Base-by-base conservation (phyloP, 2,113 vertebrate species). In the Otocyon megalotis region DNA sequence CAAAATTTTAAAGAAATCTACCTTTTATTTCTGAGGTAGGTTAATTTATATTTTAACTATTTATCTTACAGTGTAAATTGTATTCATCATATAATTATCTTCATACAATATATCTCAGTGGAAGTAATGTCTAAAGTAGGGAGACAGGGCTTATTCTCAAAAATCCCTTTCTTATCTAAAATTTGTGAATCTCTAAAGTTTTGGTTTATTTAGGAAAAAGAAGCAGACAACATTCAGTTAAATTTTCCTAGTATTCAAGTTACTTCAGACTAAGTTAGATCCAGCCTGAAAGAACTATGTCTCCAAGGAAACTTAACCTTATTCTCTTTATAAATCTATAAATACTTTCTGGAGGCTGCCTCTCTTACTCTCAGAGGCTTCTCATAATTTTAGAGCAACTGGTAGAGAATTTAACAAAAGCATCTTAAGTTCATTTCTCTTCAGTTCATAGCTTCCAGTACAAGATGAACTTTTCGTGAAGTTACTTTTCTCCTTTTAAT, bases 271-370 rank as follows among this genome's bases (percentile, higher is more conserved):
- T 37, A 72, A 92, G 84, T 96, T 76, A 93, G 63, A 96, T 96
- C 69, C 96, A 90, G 54, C 94, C 94, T 96, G 58, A 89, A 95
- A 96, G 83, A 96, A 94, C 88, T 67, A 77, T 92, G 93, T 97
- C 96, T 97, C 93, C 92, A 97, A 97, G 96, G 98, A 97, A 97
- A 97, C 93, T 95, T 94, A 96, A 96, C 86, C 95, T 97, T 88
- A 83, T 95, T 97, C 82, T 95, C 65, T 94, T 94, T 89, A 84
- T 63, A 96, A 94, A 67, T 92, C 96, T 97, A 96, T 97, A 94
- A 96, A 96, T 97, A 97, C 56, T 93, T 94, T 53, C 89, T 83
- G 72, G 87, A 65, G 37, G 48, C 71, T 93, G 62, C 60, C 84
- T 98, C 19, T 22, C 32, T 96, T 96, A 72, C 35, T 93, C 88